Base-by-base conservation (phyloP, 2,888 invertebrate genomes). In the Amiota mariae region DNA sequence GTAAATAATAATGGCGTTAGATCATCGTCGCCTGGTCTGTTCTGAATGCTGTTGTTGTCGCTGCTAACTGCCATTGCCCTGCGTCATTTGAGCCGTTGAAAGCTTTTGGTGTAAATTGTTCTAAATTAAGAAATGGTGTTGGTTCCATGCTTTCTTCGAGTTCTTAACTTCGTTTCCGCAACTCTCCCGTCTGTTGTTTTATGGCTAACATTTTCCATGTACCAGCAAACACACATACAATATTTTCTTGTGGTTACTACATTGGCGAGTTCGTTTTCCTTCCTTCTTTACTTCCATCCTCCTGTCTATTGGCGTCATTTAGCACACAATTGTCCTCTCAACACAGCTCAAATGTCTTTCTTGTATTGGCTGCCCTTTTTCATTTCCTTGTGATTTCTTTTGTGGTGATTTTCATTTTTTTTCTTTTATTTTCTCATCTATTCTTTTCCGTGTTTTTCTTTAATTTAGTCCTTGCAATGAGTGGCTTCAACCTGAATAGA, bases 51-150 rank as follows among this genome's bases (percentile, higher is more conserved):
- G 24, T 8, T 48, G 48, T 15, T 36, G 49, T 51, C 12, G 18
- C 18, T 15, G 18, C 15, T 9, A n/a, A 49, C 24, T 15, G 68
- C 71, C n/a, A 67, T 61, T 74, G 76, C 71, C 72, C 80, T 77
- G 77, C 81, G 86, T 85, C 86, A 84, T 86, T 84, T 82, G 78
- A 84, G 85, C 85, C 15, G 82, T 75, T 80, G 83, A 86, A 82
- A 84, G 86, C 82, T 84, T 85, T 85, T 81, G 81, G 82, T 79
- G 81, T 81, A 87, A 85, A 85, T 82, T 83, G 80, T 85, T 79
- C 81, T 80, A 87, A 87, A 87, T 87, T 87, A 87, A 87, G 82
- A 87, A 85, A 86, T 87, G 82, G 78, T 81, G 75, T 57, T 48
- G 20, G 15, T 20, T 56, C 61, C 73, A 72, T 72, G 18, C 15